Base-by-base conservation (phyloP, 1,140 invertebrate species). In the Ectropis grisescens region DNA sequence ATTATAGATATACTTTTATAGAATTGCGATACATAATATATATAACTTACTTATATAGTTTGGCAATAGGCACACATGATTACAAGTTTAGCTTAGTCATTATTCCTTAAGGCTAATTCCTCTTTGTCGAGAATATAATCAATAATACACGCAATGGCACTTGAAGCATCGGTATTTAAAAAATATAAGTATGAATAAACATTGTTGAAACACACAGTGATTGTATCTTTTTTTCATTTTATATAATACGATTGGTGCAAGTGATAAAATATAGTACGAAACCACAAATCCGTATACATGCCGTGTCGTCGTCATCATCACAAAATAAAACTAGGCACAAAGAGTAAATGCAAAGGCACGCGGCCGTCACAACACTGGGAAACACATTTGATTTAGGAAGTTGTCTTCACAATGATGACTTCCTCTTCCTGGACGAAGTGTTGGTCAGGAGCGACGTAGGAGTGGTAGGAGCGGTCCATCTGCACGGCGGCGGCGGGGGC, bases 381-480 rank as follows among this genome's bases (percentile, higher is more conserved):
- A 9, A 4, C 19, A 22, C 19, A 22, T 22, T 22, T 22, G 9
- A 22, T 30, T 26, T 41, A 41, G 16, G 38, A 33, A 26, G 44
- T 53, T 29, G 66, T 49, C 55, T 69, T 71, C 22, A 72, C 41
- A 23, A 76, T 58, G 24, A 72, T 49, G 19, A 78, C 52, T 51
- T 75, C 69, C 47, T 67, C 62, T 37, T 69, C 71, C 58, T 76
- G 60, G 45, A 70, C 53, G 41, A 61, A 71, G 29, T 67, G 57
- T 50, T 66, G 65, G 42, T 79, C 70, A 8, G 69, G 64, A 28
- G 58, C 48, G 24, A 59, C 47, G 41, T 64, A 60, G 8, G 58
- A 59, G n/a, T 53, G 38, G 36, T 43, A 68, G 19, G 62, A 69
- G 28, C 55, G 62, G 44, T 79, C 70, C 34, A 70, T 40, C 28